Evolutionary conservation across 2,113 vertebrate genomes (phyloP), one percentile per base, ranked within the genome.

Genomic region (Hippopotamus amphibius): DNA sequence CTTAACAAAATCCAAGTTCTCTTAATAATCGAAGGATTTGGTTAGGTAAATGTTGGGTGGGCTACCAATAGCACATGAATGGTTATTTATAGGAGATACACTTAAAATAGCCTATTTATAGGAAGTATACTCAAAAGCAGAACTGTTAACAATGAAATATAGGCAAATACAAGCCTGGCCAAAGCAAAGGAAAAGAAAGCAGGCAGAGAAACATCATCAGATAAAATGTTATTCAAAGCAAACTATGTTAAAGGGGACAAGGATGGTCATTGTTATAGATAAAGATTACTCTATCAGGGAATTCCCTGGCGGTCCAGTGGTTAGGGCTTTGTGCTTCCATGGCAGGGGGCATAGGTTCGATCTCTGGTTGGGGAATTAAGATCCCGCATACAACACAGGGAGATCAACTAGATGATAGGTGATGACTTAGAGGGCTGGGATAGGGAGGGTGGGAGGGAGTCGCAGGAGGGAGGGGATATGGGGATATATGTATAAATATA

Each of bases 131-230:
- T 74, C 43, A 69, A 90, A 85, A 19, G 33, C 61, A 68, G 63
- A 12, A 72, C 46, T 72, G 24, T 66, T 37, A 46, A 57, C 41
- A 68, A 66, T 41, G 46, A 87, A 81, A 76, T 43, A 63, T 71
- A 68, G 59, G 24, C 30, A 91, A 63, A 84, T 86, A 13, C 16
- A 63, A 63, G 2, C 46, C n/a, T 77, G 26, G 24, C 22, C 93
- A 26, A 93, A 57, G n/a, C 19, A 79, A 80, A 63, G 88, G 9
- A 55, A 89, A 93, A 82, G 10, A 86, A 90, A 91, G 41, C 41
- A 91, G 50, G 43, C 6, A 21, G 33, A 61, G 19, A 3, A 61
- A 55, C 57, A 66, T 68, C 61, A 3, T 77, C 80, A 79, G 41
- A 28, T 77, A 79, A 76, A 71, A 61, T 72, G 21, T 46, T 28